Conservation (phyloP, 2,888 invertebrate genomes). For the Spodoptera picta region DNA sequence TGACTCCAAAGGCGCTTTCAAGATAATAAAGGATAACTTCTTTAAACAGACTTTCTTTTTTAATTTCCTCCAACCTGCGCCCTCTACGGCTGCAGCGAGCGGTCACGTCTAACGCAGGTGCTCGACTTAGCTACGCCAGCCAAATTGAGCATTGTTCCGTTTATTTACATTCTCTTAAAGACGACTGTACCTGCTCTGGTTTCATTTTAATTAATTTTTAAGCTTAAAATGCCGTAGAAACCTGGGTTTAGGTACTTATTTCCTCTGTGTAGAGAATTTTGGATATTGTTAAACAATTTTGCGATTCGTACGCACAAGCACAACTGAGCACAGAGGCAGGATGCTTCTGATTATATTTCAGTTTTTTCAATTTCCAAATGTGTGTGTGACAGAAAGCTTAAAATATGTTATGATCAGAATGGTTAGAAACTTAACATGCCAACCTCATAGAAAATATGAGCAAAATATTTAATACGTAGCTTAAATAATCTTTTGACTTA, state of each 20-base stretch:
- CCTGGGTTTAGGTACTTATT: not conserved
- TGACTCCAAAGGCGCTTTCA: slow-evolving; percentile 60
- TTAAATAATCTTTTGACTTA: too few relatives aligned
- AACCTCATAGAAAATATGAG: too few relatives aligned
- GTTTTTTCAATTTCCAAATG: too few relatives aligned
- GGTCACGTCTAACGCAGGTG: slow-evolving; percentile 74
- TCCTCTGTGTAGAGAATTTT: not conserved
- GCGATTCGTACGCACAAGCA: too few relatives aligned
- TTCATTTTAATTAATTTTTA: slow-evolving; percentile 35
- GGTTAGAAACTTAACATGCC: too few relatives aligned
- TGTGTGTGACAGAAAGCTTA: too few relatives aligned
- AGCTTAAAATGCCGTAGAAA: slow-evolving; percentile 15
- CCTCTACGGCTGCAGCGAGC: slow-evolving; percentile 54
- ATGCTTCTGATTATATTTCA: too few relatives aligned
- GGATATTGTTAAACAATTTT: too few relatives aligned
- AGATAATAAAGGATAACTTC: slow-evolving; percentile 62
- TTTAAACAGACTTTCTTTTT: slow-evolving; percentile 63
- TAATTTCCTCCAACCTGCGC: slow-evolving; percentile 64
- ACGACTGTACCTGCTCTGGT: slow-evolving; percentile 48
- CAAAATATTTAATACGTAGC: too few relatives aligned
- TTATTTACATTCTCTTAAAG: slow-evolving; percentile 58
- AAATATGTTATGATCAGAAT: too few relatives aligned
- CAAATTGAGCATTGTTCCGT: slow-evolving; percentile 70
- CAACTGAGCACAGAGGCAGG: too few relatives aligned
- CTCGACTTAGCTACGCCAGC: slow-evolving; percentile 65